Evolutionary conservation across 1,140 invertebrate genomes (phyloP), one percentile per base, ranked within the genome.

Genomic region (Atopsyche davidsoni): DNA sequence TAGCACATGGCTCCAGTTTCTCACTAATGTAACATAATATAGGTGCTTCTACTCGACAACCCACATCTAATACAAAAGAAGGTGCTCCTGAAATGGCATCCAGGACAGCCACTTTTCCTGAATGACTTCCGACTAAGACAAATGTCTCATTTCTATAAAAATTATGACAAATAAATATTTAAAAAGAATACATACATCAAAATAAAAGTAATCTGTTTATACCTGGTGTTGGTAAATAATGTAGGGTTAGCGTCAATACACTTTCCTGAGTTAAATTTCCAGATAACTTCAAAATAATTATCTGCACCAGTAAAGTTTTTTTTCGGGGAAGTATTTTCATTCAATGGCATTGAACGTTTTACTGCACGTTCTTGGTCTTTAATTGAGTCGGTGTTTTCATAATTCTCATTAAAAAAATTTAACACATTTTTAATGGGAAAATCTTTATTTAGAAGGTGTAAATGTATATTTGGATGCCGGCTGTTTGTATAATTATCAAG

Each of bases 231-330:
- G 55, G 68, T 42, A 57, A 77, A 75, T 50, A 81, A 46, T 46
- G 77, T 69, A 13, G 83, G 81, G 17, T 80, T 79, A 36, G 80
- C 78, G 75, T 87, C 85, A 16, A 87, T 75, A 73, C 85, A 87
- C 63, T 86, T 86, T 41, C 76, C 68, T 39, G 85, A 75, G 64
- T 86, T 64, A 64, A 72, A 77, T 28, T 66, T 72, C 77, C 79
- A 83, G 3, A 64, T 46, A 31, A 65, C 62, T 60, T 53, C 42
- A 18, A 52, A 2, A 60, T 34, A 40, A 17, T 28, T n/a, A 28
- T 6, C 6, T 28, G n/a, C n/a, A 28, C n/a, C n/a, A n/a, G 6
- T 28, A 28, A 7, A n/a, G n/a, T n/a, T n/a, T n/a, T n/a, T n/a
- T n/a, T n/a, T n/a, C n/a, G n/a, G n/a, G n/a, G n/a, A n/a, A n/a